Conservation (phyloP, 2,113 vertebrate genomes). For the Trogon melanurus region DNA sequence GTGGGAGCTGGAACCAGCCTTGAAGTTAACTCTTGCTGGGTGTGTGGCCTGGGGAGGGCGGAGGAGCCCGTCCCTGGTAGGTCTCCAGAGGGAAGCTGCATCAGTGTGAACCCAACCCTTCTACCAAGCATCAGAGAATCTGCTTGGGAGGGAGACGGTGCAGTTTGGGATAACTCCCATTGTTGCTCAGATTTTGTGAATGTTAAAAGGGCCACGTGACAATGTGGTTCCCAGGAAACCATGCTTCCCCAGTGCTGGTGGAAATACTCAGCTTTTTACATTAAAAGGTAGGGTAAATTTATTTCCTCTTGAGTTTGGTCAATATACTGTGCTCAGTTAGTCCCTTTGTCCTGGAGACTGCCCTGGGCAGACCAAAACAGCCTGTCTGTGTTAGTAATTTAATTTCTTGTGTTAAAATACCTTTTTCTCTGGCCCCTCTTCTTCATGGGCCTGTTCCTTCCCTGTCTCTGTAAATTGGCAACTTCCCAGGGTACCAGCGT, state of each 20-base stretch:
- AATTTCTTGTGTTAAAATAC: background rate
- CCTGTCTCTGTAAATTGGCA: background rate
- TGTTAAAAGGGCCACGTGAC: background rate
- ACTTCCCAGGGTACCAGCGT: background rate
- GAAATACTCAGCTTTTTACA: background rate
- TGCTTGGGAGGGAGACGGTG: background rate
- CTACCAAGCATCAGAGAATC: background rate
- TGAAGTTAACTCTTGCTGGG: conserved; percentile 37
- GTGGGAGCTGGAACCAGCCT: background rate
- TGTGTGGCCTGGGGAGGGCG: background rate
- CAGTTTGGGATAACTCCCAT: rapidly evolving
- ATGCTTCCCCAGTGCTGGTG: background rate
- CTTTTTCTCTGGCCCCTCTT: background rate
- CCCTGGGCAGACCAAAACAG: background rate
- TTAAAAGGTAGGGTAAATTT: background rate
- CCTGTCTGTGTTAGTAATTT: background rate
- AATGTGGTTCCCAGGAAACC: background rate
- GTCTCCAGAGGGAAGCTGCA: background rate
- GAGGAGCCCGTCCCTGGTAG: background rate
- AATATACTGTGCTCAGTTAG: background rate
- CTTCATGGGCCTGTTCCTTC: background rate
- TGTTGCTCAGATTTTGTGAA: background rate
- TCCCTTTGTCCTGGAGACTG: background rate
- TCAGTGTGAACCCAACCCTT: background rate
- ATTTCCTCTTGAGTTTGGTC: background rate